These are phyloP conservation scores for Epinephelus awoara DNA, from an alignment of 2,797 vertebrate species.

Conservation along the genomic window DNA sequence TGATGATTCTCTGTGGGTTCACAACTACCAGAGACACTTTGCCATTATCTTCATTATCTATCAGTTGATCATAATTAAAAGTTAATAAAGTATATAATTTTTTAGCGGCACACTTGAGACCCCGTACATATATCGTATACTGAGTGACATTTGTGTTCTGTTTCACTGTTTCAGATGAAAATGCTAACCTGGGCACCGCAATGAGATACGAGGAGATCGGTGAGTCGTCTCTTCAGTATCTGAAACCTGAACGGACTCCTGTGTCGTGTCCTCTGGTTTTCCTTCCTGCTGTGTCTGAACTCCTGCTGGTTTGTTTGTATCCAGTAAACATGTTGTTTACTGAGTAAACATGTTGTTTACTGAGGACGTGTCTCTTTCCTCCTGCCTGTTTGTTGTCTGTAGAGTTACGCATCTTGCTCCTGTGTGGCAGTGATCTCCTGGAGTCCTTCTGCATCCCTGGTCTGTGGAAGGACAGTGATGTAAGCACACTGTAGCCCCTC, in stretches of 20 bases:
- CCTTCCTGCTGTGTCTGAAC: conserved; percentile 46
- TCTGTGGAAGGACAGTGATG: conserved; percentile 98
- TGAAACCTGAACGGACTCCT: not conserved
- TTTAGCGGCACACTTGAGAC: not conserved
- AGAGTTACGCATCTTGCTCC: conserved; percentile 96
- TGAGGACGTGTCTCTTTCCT: conserved; percentile 65
- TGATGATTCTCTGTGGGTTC: too few species aligned
- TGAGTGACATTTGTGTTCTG: not conserved
- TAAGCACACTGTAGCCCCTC: conserved; percentile 84
- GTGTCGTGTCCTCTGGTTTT: conserved; percentile 27
- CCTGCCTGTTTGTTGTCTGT: conserved; percentile 70
- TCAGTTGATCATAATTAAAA: not conserved
- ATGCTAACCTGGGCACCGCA: conserved; percentile 95
- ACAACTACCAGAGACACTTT: too few species aligned
- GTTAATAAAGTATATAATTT: not conserved
- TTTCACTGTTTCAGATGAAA: conserved; percentile 89
- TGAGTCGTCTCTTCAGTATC: conserved; percentile 77
- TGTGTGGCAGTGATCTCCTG: conserved; percentile 97
- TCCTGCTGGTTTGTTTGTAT: conserved; percentile 48
- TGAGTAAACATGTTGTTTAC: conserved; percentile 69
- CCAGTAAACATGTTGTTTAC: conserved; percentile 63
- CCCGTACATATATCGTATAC: not conserved
- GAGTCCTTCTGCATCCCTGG: conserved; percentile 99
- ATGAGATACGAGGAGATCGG: conserved; percentile 98
- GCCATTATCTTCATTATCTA: too few species aligned